phyloP scores from a whole-genome alignment of 2,797 vertebrate genomes.

The Tokudaia muenninki region DNA sequence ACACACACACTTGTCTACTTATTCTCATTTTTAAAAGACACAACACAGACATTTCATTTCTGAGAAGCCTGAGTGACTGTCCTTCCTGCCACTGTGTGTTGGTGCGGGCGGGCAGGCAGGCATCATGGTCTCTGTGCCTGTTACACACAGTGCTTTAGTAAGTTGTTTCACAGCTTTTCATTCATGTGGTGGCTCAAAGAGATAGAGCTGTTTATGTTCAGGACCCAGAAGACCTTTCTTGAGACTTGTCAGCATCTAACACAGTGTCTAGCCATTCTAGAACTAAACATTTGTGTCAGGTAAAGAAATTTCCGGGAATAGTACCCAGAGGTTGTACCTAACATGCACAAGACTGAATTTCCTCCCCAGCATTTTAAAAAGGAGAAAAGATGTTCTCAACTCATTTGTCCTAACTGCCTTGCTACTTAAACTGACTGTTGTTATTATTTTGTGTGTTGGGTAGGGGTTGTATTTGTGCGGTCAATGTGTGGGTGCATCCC shows the following conservation, averaged over 20 bases:
- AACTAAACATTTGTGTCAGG: neutral
- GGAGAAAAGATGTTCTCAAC: neutral
- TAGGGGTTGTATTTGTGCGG: too few relatives aligned
- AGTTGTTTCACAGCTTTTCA: neutral
- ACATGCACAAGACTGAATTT: neutral
- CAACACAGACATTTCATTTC: neutral
- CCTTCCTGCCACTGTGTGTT: neutral
- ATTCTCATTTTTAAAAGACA: neutral
- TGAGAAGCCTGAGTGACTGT: accelerated
- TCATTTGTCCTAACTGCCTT: neutral
- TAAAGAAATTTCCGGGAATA: neutral
- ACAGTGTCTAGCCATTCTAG: neutral
- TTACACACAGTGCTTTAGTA: neutral
- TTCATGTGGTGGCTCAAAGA: neutral
- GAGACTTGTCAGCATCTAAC: neutral
- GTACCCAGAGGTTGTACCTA: too few relatives aligned
- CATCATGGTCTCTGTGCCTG: neutral
- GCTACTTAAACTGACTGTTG: neutral
- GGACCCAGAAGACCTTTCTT: neutral
- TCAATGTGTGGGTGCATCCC: neutral
- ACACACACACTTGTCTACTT: neutral
- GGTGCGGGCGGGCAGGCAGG: accelerated
- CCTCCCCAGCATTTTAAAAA: neutral
- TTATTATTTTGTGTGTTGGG: neutral
- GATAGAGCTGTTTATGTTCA: neutral